Conservation (phyloP, 2,888 invertebrate species). For the Dynastes hyllus region DNA sequence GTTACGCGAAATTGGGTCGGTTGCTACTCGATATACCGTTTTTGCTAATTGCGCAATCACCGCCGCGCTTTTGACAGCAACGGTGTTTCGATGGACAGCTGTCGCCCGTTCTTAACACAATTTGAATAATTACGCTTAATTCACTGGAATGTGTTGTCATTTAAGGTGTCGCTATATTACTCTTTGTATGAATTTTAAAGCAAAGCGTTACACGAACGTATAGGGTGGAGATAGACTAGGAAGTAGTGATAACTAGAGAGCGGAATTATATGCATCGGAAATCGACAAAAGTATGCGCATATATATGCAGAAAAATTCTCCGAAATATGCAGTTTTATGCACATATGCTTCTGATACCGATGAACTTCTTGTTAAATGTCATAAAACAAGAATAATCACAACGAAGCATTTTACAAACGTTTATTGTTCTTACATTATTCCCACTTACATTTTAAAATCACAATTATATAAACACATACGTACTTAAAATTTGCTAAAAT, state of each 20-base stretch:
- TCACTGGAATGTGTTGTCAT: not conserved
- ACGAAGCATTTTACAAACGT: too few relatives aligned
- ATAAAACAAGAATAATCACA: too few relatives aligned
- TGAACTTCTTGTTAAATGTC: too few relatives aligned
- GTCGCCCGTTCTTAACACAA: not conserved
- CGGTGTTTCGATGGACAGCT: conserved; percentile 26
- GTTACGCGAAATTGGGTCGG: conserved; percentile 28
- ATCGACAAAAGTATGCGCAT: too few relatives aligned
- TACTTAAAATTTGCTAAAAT: too few relatives aligned
- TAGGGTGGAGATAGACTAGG: not conserved
- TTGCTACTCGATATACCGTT: not conserved
- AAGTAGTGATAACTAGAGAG: not conserved
- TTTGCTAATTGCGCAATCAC: conserved; percentile 19
- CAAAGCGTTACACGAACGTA: not conserved
- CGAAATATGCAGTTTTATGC: too few relatives aligned
- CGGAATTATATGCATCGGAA: too few relatives aligned
- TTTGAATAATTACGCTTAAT: conserved; percentile 19
- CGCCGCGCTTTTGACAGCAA: conserved; percentile 19
- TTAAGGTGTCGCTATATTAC: not conserved
- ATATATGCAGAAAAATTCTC: too few relatives aligned
- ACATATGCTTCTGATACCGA: too few relatives aligned
- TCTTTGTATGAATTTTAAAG: not conserved
- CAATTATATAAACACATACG: too few relatives aligned
- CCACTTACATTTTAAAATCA: too few relatives aligned
- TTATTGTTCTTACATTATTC: too few relatives aligned